phyloP scores from a whole-genome alignment of 2,888 invertebrate species.

The Itoplectis maculator region DNA sequence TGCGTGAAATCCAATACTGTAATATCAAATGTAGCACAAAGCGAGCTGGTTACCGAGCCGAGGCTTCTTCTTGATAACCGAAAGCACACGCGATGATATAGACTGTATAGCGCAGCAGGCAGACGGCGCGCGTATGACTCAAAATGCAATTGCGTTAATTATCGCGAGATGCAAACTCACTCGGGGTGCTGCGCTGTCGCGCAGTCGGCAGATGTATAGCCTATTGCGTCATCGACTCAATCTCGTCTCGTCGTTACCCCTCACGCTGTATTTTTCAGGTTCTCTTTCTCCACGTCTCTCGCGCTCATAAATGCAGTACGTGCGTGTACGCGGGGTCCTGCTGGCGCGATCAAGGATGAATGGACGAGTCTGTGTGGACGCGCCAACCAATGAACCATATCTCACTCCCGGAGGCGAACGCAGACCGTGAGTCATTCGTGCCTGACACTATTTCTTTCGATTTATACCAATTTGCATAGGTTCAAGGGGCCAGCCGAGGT shows the following conservation, averaged over 20 bases:
- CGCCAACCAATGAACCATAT: constrained; percentile 33
- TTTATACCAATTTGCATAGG: constrained; percentile 63
- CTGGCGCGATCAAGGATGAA: constrained; percentile 60
- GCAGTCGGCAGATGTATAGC: constrained; percentile 49
- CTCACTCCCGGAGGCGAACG: constrained; percentile 35
- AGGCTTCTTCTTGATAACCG: constrained; percentile 21
- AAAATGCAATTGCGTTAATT: constrained; percentile 64
- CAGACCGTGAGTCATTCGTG: constrained; percentile 56
- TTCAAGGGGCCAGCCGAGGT: constrained; percentile 59
- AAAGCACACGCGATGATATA: constrained; percentile 24
- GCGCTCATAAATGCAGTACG: not conserved
- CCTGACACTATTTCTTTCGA: constrained; percentile 51
- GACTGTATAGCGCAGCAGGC: constrained; percentile 7
- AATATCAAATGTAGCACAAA: constrained; percentile 29
- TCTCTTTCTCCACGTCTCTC: constrained; percentile 31
- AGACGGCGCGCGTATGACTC: constrained; percentile 8
- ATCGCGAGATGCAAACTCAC: constrained; percentile 55
- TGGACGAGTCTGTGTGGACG: constrained; percentile 42
- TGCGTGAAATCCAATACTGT: not conserved
- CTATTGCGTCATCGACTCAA: constrained; percentile 59
- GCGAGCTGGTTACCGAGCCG: not conserved
- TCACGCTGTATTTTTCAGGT: constrained; percentile 39
- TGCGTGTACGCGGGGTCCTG: constrained; percentile 28
- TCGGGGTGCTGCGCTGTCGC: constrained; percentile 35
- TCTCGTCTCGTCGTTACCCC: constrained; percentile 47